phyloP scores from a whole-genome alignment of 1,140 invertebrate species.

The Brachionus calyciflorus region DNA sequence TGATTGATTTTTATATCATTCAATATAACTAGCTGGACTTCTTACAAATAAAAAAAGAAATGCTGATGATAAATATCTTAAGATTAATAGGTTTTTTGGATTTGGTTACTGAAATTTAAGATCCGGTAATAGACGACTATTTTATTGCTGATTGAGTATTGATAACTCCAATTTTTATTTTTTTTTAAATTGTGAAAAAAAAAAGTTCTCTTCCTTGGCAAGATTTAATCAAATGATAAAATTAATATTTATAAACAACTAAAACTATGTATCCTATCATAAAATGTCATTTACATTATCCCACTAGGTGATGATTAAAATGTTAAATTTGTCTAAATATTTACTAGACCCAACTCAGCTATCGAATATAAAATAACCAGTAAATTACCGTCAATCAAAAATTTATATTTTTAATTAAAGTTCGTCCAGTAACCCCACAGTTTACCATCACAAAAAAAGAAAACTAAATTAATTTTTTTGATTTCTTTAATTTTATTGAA shows the following conservation, averaged over 20 bases:
- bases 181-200: neutral
- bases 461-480: neutral
- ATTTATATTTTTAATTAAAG: neutral
- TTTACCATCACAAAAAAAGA: neutral
- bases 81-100: slow-evolving; percentile 39
- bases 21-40: slow-evolving; percentile 28
- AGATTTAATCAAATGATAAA: slow-evolving; percentile 16
- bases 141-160: neutral
- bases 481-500: neutral
- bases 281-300: slow-evolving; percentile 5
- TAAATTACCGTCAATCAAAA: slow-evolving; percentile 36
- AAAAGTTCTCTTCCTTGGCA: neutral
- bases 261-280: slow-evolving; percentile 16
- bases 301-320: slow-evolving; percentile 35
- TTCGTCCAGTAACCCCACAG: neutral
- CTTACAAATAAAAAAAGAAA: too few relatives aligned
- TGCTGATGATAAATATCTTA: slow-evolving; percentile 34
- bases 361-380: too few relatives aligned
- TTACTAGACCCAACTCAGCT: too few relatives aligned
- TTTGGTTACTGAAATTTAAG: slow-evolving; percentile 43
- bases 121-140: slow-evolving; percentile 23
- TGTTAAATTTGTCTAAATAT: slow-evolving; percentile 23
- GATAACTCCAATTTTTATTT: too few relatives aligned
- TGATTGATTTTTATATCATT: slow-evolving; percentile 42
- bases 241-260: neutral